Base-by-base conservation (phyloP, 2,888 invertebrate genomes). In the Drosophila demipolita region DNA sequence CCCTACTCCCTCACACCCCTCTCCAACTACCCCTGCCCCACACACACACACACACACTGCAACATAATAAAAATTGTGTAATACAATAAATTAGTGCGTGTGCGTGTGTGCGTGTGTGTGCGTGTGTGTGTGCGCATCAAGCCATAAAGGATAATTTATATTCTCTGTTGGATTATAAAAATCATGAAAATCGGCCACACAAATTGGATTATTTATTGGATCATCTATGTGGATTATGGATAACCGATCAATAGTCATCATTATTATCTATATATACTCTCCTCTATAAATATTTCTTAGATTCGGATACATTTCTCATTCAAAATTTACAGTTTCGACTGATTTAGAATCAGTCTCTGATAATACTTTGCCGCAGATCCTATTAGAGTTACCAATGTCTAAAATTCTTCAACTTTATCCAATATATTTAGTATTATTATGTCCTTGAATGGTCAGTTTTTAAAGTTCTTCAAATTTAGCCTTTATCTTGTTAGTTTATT, bases 171-270 rank as follows among this genome's bases (percentile, higher is more conserved):
- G 49, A 60, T 42, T 55, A 63, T 40, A 33, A 26, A 33, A 45
- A 32, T 11, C 17, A 64, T 42, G 12, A 29, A 55, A 57, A 58
- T 40, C 38, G 33, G 29, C 29, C 40, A 48, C 50, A 63, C 64
- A 63, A 67, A 80, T 79, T 82, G 85, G 83, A 81, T 80, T 70
- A 81, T 62, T 61, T 65, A 70, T 80, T 80, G 80, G 76, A 82
- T 78, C 66, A 65, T 63, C 32, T 40, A 61, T 62, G 78, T 74
- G 74, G 50, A 50, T 42, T 32, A 57, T 20, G 55, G 55, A 55
- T 29, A 26, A 20, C 33, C 15, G 15, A 35, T 11, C 26, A 29
- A 50, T 17, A n/a, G 15, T 29, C 50, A 29, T n/a, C 29, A 11
- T 29, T 11, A 29, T 2, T 17, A 17, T 29, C 17, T 26, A 17